Evolutionary conservation across 2,113 vertebrate species (phyloP), one percentile per base, ranked within the genome.

Genomic region (Alethe castanea): DNA sequence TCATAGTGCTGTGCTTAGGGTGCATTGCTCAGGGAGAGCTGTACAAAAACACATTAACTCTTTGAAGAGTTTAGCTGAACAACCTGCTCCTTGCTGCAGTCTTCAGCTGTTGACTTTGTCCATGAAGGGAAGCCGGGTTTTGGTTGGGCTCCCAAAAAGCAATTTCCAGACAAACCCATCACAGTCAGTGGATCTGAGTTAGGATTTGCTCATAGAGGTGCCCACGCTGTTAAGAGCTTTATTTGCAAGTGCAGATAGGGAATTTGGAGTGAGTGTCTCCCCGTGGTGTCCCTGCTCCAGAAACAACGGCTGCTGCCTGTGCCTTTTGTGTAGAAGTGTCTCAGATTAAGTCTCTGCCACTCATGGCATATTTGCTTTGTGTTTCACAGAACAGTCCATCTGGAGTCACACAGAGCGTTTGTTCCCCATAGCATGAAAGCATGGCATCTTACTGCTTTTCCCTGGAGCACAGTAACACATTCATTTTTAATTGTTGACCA

Each of bases 401-500:
- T 84, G 82, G 76, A 93, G 57, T 53, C 61, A 36, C 85, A 35
- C 3, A 3, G 35, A 25, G 64, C 0, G 1, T 80, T 91, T 94
- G 36, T 42, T 83, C 76, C 90, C 79, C 80, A 38, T 83, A 36
- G 84, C 95, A 81, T 6, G 77, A 67, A 88, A 86, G 12, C 76
- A 35, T 60, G 53, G 42, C 72, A 78, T 92, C 90, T 78, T 35
- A 74, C 72, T 79, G 94, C 80, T 93, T 96, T 88, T 93, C 94
- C 93, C 94, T 86, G 80, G 92, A 94, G 90, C 74, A 56, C n/a
- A 90, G 60, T 24, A 84, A 6, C 80, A 67, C 93, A 97, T 96
- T 81, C 88, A 97, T 97, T 96, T 96, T 97, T 96, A 96, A 97
- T 96, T 93, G 86, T 79, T 95, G 96, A 90, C 96, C 94, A 90